Evolutionary conservation across 1,140 invertebrate species (phyloP), one percentile per base, ranked within the genome.

Genomic region (Glossosoma conforme): DNA sequence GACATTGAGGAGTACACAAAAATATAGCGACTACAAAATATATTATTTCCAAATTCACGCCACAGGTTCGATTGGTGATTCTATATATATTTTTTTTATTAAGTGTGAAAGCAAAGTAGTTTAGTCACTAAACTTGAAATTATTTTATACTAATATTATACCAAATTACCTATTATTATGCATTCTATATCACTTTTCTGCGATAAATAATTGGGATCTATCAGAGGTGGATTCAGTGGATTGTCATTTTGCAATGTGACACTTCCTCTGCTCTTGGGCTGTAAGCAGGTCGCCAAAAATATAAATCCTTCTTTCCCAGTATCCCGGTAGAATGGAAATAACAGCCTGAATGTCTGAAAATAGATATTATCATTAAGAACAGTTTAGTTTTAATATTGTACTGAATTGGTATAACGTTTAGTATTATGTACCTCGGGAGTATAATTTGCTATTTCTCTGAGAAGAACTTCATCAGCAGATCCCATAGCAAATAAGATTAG

Each of bases 191-290:
- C 85, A 10, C 70, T 65, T 0, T 66, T 53, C 2, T 77, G 59
- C 10, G 75, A 66, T n/a, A 91, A 65, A 62, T 89, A 91, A 33
- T 83, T 80, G 0, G 89, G 87, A 67, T 92, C 80, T 13, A 93
- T 85, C 4, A 78, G 63, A 0, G 87, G 87, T n/a, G 77, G 75
- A 32, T 78, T 73, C 0, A 65, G 64, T 17, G 85, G 80, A 61
- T 82, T 77, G 9, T 59, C 64, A 25, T 76, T 76, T 18, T 59
- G 61, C 0, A 89, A 59, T 1, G 65, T 70, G 1, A 91, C 62
- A 5, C 60, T 71, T 2, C 88, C 88, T 42, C 81, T 72, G 30
- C 84, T 87, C 24, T 70, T 67, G 0, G 87, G 86, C 60, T 85
- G 79, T 11, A 79, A 61, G 53, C 85, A 87, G 4, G 70, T 79